A percentile compares a stretch with the other conserved stretches of the same genome.
Conservation (phyloP, 2,888 invertebrate genomes). For the Serrognathus titanus region DNA sequence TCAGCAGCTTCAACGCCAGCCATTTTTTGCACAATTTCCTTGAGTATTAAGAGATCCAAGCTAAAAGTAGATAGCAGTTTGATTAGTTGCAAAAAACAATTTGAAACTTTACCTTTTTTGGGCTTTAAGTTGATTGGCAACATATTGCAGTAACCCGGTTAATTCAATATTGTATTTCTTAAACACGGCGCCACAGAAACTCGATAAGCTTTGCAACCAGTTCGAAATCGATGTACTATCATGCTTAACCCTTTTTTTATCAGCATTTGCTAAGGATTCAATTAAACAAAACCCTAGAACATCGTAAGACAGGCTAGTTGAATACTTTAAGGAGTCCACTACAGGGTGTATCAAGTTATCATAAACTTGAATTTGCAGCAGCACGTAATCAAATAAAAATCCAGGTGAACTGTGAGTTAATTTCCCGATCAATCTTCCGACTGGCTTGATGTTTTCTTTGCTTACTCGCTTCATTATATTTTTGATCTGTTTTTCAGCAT, state of each 20-base stretch:
- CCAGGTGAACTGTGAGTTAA: conserved; percentile 94
- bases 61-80: conserved; percentile 47
- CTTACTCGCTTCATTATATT: conserved; percentile 96
- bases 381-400: conserved; percentile 89
- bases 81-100: neutral
- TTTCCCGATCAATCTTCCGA: conserved; percentile 94
- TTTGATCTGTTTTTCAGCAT: conserved; percentile 87
- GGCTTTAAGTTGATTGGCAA: conserved; percentile 94
- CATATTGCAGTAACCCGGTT: conserved; percentile 92
- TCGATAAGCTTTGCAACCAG: conserved; percentile 92
- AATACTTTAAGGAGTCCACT: conserved; percentile 94
- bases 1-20: conserved; percentile 96
- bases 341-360: conserved; percentile 67
- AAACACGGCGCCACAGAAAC: conserved; percentile 93
- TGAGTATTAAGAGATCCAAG: conserved; percentile 86
- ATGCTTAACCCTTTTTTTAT: conserved; percentile 74
- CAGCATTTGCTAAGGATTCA: conserved; percentile 81
- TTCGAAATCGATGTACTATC: conserved; percentile 89
- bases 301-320: conserved; percentile 93
- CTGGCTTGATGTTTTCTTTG: conserved; percentile 97
- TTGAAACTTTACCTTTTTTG: conserved; percentile 74
- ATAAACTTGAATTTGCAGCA: conserved; percentile 48
- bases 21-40: conserved; percentile 99
- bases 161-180: conserved; percentile 97
- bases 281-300: conserved; percentile 93